Evolutionary conservation across 2,797 vertebrate species (phyloP), one percentile per base, ranked within the genome.

Genomic region (Pelobates cultripes): DNA sequence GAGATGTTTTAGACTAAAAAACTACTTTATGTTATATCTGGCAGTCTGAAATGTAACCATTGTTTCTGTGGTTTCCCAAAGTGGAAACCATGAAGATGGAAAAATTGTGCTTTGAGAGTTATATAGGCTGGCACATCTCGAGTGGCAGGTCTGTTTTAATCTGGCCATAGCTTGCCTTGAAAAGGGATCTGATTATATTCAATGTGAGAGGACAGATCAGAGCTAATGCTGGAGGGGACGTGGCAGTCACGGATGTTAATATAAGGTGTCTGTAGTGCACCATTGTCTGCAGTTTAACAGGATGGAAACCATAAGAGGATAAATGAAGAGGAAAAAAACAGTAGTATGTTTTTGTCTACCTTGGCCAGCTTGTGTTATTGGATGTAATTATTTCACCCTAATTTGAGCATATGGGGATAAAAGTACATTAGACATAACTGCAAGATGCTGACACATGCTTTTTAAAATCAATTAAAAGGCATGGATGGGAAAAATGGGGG

Each of bases 401-500:
- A 9, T 14, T 17, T 41, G 51, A 73, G 47, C n/a, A 53, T 47
- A 43, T 13, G 41, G 72, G 45, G 17, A 47, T 72, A 3, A 12
- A 4, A 57, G 14, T 61, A 43, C 42, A 61, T 15, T 40, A 60
- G 14, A 8, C 41, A 55, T 41, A 15, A 75, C 60, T 44, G 5
- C 42, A 44, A 15, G 73, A 7, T 75, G 73, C 40, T 42, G 57
- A 60, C 72, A 60, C 10, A 57, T 43, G 13, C 28, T 9, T 41
- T 14, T 55, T 55, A 68, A 40, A 28, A 68, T 68, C 41, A 68
- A 43, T 70, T 69, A 45, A 70, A n/a, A n/a, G 68, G 43, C 7
- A 70, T 68, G 40, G 61, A 2, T 44, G 43, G 43, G 68, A 70
- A 42, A 7, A 4, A 2, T 44, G 43, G 43, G 68, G 13, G 43